Evolutionary conservation across 2,113 vertebrate species (phyloP).

Genomic region (Chloebia gouldiae): DNA sequence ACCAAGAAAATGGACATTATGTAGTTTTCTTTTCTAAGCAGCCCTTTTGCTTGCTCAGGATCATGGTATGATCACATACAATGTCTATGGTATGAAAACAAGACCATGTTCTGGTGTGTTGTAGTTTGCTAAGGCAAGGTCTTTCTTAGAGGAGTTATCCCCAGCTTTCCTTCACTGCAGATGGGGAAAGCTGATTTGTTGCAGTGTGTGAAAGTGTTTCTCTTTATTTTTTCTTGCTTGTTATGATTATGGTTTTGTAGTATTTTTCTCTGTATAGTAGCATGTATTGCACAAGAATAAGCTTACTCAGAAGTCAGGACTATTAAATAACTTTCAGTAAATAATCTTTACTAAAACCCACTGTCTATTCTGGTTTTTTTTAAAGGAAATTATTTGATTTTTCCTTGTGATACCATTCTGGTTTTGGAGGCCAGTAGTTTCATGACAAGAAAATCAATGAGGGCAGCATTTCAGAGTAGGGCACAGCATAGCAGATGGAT

Average conservation of each 20-base stretch:
- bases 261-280: not conserved
- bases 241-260: not conserved
- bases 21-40: not conserved
- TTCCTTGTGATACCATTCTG: not conserved
- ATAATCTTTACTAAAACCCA: not conserved
- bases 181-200: not conserved
- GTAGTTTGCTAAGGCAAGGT: not conserved
- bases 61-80: accelerated
- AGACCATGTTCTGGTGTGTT: not conserved
- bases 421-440: not conserved
- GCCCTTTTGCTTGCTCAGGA: not conserved
- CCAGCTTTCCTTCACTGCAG: not conserved
- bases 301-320: not conserved
- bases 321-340: not conserved
- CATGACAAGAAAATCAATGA: not conserved
- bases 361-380: not conserved
- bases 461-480: not conserved
- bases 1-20: not conserved
- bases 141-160: not conserved
- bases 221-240: not conserved
- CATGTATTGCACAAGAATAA: not conserved
- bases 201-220: not conserved
- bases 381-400: not conserved
- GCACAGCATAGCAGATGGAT: not conserved
- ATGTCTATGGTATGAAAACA: not conserved